These are phyloP conservation scores for Apogon talboti DNA, from an alignment of 2,797 vertebrate species.

Conservation along the genomic window DNA sequence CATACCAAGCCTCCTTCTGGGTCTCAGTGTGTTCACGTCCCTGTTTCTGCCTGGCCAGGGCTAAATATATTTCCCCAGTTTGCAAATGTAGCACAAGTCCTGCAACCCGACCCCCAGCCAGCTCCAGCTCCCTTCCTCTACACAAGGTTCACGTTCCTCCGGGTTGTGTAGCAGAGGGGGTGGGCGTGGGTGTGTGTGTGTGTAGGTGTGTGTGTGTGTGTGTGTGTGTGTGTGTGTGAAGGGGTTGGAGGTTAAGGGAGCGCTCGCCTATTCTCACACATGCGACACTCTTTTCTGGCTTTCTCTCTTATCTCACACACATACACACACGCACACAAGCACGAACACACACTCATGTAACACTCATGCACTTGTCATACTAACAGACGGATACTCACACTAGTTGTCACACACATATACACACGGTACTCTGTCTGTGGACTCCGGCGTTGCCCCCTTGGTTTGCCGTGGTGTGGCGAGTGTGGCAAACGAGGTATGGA, in stretches of 20 bases:
- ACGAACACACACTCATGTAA: conserved; percentile 40
- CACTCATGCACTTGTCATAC: conserved; percentile 60
- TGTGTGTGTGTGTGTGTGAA: conserved; percentile 43
- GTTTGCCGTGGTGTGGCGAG: conserved; percentile 80
- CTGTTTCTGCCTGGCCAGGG: conserved; percentile 77
- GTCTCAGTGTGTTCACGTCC: conserved; percentile 72
- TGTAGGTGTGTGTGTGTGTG: conserved; percentile 42
- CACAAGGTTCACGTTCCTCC: conserved; percentile 82
- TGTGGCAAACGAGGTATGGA: conserved; percentile 83
- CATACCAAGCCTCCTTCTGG: conserved; percentile 84
- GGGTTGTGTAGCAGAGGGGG: conserved; percentile 63
- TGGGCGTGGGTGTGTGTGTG: conserved; percentile 29
- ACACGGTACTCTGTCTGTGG: conserved; percentile 60
- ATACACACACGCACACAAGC: conserved; percentile 44
- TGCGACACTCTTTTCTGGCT: conserved; percentile 64
- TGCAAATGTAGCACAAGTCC: conserved; percentile 90
- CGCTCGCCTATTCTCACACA: conserved; percentile 68
- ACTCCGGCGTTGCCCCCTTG: conserved; percentile 72
- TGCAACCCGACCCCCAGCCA: conserved; percentile 83
- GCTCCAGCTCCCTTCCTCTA: conserved; percentile 72
- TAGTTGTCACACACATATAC: conserved; percentile 48
- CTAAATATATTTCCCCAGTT: conserved; percentile 88
- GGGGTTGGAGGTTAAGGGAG: conserved; percentile 75
- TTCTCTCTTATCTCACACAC: conserved; percentile 49
- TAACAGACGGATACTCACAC: conserved; percentile 48